Base-by-base conservation (phyloP, 2,113 vertebrate genomes). In the Daubentonia madagascariensis region DNA sequence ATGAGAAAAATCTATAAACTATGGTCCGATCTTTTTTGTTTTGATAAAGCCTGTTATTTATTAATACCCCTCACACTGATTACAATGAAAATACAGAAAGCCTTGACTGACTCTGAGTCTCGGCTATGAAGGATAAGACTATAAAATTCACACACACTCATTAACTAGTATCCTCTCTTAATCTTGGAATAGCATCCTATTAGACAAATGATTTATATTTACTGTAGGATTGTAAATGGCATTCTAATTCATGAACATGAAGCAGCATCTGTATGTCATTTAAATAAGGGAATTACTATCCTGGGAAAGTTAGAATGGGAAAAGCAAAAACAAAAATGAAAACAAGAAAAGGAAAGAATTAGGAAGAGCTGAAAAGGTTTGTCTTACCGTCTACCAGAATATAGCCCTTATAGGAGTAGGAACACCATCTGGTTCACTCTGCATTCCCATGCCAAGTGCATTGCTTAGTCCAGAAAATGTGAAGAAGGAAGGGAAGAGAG, bases 181-280 rank as follows among this genome's bases (percentile, higher is more conserved):
- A 78, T 97, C 89, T 78, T 80, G 32, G 89, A 84, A 89, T 59
- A 68, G n/a, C 52, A 61, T 84, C 79, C 75, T 86, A 92, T 93
- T 96, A 97, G 61, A 84, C 79, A 93, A 72, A 88, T 85, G 85
- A 96, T 94, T 94, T 96, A 87, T 85, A 75, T 93, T 93, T 86
- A 45, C 59, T 45, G 25, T 30, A 72, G 61, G 63, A 88, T 65
- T 43, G 52, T 94, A 95, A 97, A 92, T 16, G 90, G 87, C n/a
- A 57, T 75, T 93, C 73, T 61, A 93, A 85, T 68, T 76, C 84
- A 95, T 93, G 91, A 94, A 96, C 96, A 92, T 89, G 87, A 87
- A 96, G 76, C 35, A 96, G 59, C 80, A 85, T 63, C 50, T 43
- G 75, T 54, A 72, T 96, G 45, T 89, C 84, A 68, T 96, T 92